These are phyloP conservation scores for Ochlodes sylvanus DNA, from an alignment of 2,888 invertebrate genomes.

Conservation along the genomic window DNA sequence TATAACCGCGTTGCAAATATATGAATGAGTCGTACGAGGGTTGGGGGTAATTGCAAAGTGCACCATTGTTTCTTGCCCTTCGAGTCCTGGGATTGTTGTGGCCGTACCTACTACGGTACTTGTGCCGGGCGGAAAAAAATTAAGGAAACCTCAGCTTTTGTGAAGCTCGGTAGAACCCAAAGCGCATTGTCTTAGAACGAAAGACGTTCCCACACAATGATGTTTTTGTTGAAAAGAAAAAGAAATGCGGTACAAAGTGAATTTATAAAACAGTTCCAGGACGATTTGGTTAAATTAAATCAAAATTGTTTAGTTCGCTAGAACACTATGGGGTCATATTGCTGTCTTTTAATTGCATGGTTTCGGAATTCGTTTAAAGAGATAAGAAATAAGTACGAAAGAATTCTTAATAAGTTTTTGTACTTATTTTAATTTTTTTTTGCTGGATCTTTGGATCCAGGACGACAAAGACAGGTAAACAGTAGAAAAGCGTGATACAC, in stretches of 20 bases:
- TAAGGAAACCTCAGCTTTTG: conserved; percentile 33
- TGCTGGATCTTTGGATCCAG: too few species aligned
- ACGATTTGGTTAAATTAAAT: conserved; percentile 9
- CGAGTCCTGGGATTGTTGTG: conserved; percentile 35
- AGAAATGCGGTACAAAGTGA: conserved; percentile 18
- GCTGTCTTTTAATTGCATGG: background rate
- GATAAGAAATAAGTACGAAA: background rate
- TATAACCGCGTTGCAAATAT: conserved; percentile 34
- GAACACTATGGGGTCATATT: background rate
- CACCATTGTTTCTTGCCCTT: conserved; percentile 69
- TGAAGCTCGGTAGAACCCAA: conserved; percentile 28
- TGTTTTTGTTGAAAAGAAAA: conserved; percentile 31
- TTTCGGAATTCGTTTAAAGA: background rate
- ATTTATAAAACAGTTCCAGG: background rate
- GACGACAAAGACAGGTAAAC: too few species aligned
- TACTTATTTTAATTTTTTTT: conserved; percentile 8
- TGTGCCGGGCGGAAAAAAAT: conserved; percentile 33
- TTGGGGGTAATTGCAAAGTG: conserved; percentile 74
- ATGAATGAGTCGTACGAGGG: conserved; percentile 50
- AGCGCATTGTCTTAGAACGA: conserved; percentile 34
- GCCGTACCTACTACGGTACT: conserved; percentile 29
- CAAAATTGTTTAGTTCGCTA: conserved; percentile 8
- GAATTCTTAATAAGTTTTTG: background rate
- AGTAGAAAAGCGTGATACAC: too few species aligned
- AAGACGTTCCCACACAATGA: conserved; percentile 29